A percentile compares a stretch with the other conserved stretches of the same genome.
phyloP scores from a whole-genome alignment of 2,113 vertebrate species.

The Lathamus discolor region DNA sequence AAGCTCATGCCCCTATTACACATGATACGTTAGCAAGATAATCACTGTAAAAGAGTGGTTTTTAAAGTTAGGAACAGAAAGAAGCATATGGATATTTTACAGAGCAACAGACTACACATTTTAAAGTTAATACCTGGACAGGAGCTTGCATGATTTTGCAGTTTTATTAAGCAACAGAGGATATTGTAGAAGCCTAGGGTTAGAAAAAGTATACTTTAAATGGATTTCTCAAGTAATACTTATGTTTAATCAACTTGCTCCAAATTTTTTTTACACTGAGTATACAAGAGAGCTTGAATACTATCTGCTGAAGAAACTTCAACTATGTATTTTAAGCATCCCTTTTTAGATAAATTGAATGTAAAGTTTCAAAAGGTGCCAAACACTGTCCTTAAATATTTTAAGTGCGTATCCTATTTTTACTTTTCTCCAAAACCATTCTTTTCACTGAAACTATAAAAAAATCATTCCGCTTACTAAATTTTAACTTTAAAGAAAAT shows the following conservation, averaged over 20 bases:
- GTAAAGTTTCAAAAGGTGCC: background rate
- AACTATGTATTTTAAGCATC: background rate
- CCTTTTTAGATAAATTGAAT: background rate
- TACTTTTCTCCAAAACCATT: background rate
- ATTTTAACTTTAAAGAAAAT: background rate
- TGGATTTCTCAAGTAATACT: background rate
- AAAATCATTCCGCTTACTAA: background rate
- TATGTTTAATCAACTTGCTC: background rate
- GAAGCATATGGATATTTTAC: background rate
- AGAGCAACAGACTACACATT: background rate
- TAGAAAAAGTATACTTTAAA: background rate
- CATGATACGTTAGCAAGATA: rapidly evolving
- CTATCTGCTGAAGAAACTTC: background rate
- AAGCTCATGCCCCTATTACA: background rate
- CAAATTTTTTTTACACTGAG: background rate
- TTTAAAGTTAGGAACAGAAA: background rate
- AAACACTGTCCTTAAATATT: background rate
- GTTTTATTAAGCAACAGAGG: background rate
- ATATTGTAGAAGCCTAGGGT: background rate
- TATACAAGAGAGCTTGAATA: background rate
- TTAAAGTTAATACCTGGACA: background rate
- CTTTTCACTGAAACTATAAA: background rate
- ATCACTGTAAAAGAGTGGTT: rapidly evolving
- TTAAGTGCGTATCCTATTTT: background rate
- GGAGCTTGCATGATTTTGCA: background rate